A percentile compares a stretch with the other conserved stretches of the same genome.
phyloP scores from a whole-genome alignment of 2,888 invertebrate genomes.

The Catocala nupta region DNA sequence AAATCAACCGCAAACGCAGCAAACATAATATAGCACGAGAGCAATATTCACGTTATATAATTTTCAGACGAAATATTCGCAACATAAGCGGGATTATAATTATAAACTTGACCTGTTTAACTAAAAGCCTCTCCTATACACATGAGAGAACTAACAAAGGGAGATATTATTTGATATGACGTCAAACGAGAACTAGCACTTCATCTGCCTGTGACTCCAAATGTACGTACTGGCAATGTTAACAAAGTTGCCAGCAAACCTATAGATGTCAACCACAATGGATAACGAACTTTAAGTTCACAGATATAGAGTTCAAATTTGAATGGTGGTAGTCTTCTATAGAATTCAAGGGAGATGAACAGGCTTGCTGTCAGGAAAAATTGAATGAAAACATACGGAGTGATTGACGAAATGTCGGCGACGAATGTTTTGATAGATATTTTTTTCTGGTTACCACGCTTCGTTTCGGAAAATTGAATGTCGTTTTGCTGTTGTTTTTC shows the following conservation, averaged over 20 bases:
- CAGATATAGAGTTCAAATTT: slow-evolving; percentile 21
- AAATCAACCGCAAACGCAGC: no score
- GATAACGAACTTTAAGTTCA: slow-evolving; percentile 6
- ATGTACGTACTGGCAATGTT: slow-evolving; percentile 1
- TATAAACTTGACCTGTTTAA: slow-evolving; percentile 39
- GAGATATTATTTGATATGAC: slow-evolving; percentile 39
- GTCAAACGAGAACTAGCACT: slow-evolving; percentile 30
- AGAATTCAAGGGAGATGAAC: slow-evolving; percentile 15
- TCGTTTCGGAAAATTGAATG: slow-evolving; percentile 48
- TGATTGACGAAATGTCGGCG: slow-evolving; percentile 59
- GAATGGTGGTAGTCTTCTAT: slow-evolving; percentile 4
- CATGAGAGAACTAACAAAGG: slow-evolving; percentile 39
- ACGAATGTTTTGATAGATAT: slow-evolving; percentile 58
- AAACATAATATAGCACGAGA: no score
- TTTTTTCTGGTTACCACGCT: slow-evolving; percentile 33
- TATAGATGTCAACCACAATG: background rate
- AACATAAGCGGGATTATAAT: slow-evolving; percentile 18
- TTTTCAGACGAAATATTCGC: background rate
- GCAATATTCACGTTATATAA: no score
- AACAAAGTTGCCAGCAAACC: slow-evolving; percentile 9
- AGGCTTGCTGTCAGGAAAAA: slow-evolving; percentile 55
- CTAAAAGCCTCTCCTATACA: slow-evolving; percentile 29
- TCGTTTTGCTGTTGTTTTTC: slow-evolving; percentile 34
- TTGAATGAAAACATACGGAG: slow-evolving; percentile 60
- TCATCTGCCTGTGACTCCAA: slow-evolving; percentile 24